Evolutionary conservation across 2,888 invertebrate genomes (phyloP), one percentile per base, ranked within the genome.

Genomic region (Tenthredo livida): DNA sequence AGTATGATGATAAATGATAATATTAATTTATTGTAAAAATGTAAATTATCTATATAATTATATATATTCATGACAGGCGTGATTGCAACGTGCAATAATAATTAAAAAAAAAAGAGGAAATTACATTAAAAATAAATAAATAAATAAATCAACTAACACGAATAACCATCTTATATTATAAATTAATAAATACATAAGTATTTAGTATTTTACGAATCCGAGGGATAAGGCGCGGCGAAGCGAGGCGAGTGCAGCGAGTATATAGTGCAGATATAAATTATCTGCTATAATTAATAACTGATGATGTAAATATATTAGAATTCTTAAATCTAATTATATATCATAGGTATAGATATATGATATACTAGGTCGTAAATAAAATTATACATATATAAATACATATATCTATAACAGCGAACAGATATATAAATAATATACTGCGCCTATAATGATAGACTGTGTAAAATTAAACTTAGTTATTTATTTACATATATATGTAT

Each of bases 391-490:
- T 37, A 33, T 33, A 33, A 2, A 33, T 33, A 33, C 2, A 33
- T 29, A 17, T 33, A 70, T 70, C 37, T 70, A 17, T 37, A 70
- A n/a, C 70, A 70, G 15, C 37, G 37, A 70, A 37, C 7, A 6
- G 37, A 70, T 70, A 50, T 50, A 50, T 82, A 65, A 86, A 86
- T 77, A 85, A 25, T 50, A 25, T 50, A 50, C 17, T 50, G 50
- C 50, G 50, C 50, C 50, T 50, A 54, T 54, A 54, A 93, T 54
- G n/a, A 93, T 92, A 93, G 93, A 93, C 92, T 93, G 93, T 93
- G 92, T 91, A 90, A 91, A 92, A 92, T 90, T 92, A 92, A 83
- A 92, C 91, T 92, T 92, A 93, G 92, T 91, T 93, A 93, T 93
- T 93, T 93, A 93, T 93, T 93, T 93, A 92, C 91, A 88, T 83